Conservation (phyloP, 2,113 vertebrate species). For the Murina feae region DNA sequence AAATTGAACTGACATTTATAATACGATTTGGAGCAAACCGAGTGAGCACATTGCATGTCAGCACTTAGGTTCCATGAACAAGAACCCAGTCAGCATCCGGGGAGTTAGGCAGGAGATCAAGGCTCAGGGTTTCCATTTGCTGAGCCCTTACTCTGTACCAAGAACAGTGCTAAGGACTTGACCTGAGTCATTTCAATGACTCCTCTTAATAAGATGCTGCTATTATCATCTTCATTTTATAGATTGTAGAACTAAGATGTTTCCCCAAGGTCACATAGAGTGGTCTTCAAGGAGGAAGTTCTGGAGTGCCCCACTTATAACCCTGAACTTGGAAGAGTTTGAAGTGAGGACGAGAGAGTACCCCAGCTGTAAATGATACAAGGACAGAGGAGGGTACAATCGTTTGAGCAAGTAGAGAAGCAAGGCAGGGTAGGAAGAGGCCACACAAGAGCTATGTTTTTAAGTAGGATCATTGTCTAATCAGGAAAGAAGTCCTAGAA, state of each 20-base stretch:
- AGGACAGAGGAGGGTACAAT: not conserved
- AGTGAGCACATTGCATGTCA: not conserved
- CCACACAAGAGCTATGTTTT: not conserved
- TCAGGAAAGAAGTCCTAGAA: not conserved
- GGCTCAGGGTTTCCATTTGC: not conserved
- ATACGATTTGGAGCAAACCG: not conserved
- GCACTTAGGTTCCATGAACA: rapidly evolving
- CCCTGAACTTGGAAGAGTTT: not conserved
- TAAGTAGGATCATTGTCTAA: not conserved
- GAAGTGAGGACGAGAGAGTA: not conserved
- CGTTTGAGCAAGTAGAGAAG: not conserved
- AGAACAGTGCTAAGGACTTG: not conserved
- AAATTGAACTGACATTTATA: not conserved
- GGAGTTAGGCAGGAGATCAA: not conserved
- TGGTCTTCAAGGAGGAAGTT: not conserved
- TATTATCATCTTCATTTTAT: not conserved
- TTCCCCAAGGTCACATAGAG: not conserved
- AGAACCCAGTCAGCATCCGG: not conserved
- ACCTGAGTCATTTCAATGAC: not conserved
- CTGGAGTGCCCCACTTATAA: not conserved
- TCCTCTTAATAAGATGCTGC: not conserved
- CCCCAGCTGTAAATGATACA: not conserved
- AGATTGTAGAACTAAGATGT: not conserved
- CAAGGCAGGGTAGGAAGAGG: not conserved
- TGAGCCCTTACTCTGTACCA: not conserved